Conservation (phyloP, 2,113 vertebrate genomes). For the Cynoglossus semilaevis region DNA sequence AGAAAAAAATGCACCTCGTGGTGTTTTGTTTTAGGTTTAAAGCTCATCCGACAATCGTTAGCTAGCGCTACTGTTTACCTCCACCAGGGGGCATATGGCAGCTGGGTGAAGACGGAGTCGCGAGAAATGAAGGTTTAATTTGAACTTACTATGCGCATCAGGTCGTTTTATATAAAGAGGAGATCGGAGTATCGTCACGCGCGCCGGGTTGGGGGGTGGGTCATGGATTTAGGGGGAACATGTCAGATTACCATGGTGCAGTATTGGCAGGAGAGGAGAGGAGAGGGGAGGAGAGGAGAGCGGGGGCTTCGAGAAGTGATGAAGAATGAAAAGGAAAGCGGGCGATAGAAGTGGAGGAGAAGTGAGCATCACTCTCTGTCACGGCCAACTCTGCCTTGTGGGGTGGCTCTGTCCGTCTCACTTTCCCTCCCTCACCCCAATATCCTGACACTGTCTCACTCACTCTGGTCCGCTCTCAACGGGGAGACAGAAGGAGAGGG, state of each 20-base stretch:
- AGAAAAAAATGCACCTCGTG: constrained; percentile 53
- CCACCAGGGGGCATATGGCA: constrained; percentile 59
- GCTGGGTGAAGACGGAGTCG: constrained; percentile 61
- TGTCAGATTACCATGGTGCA: constrained; percentile 27
- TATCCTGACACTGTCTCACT: constrained; percentile 36
- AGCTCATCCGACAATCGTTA: constrained; percentile 38
- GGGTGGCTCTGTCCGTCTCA: constrained; percentile 49
- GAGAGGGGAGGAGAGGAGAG: constrained; percentile 13
- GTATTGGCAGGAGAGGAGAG: constrained; percentile 20
- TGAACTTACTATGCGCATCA: constrained; percentile 67
- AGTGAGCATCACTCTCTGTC: constrained; percentile 68
- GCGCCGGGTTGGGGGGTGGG: background rate
- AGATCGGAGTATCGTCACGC: constrained; percentile 67
- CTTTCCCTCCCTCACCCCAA: constrained; percentile 11
- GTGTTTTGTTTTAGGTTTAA: constrained; percentile 47
- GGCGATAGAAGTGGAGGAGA: constrained; percentile 43
- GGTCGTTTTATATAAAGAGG: constrained; percentile 61
- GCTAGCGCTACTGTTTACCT: constrained; percentile 11
- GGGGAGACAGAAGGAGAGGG: constrained; percentile 66
- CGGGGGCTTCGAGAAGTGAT: constrained; percentile 49
- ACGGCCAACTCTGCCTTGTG: constrained; percentile 53
- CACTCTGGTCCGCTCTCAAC: constrained; percentile 47
- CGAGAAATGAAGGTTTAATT: constrained; percentile 74
- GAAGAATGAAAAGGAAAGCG: constrained; percentile 47
- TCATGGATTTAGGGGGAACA: background rate